These are phyloP conservation scores for Apotomis capreana DNA, from an alignment of 2,888 invertebrate species.

Conservation along the genomic window DNA sequence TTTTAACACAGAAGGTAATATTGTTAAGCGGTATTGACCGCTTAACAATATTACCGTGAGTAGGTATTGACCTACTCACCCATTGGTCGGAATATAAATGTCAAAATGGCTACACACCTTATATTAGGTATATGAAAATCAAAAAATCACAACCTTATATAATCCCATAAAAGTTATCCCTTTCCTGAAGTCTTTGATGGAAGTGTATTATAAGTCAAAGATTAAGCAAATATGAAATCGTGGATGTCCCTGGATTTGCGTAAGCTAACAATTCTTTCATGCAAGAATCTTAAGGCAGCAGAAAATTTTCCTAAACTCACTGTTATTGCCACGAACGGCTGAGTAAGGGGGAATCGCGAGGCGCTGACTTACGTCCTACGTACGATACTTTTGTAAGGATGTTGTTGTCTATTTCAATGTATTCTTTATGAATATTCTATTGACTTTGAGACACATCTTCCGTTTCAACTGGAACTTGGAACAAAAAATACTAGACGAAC, in stretches of 20 bases:
- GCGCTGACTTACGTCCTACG: background rate
- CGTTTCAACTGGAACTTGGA: too few species aligned
- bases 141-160: background rate
- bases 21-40: too few species aligned
- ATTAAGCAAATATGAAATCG: constrained; percentile 38
- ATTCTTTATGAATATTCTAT: constrained; percentile 21
- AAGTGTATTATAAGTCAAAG: constrained; percentile 38
- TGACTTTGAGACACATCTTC: background rate
- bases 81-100: too few species aligned
- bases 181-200: constrained; percentile 11
- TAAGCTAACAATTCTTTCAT: constrained; percentile 33
- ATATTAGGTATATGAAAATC: background rate
- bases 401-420: constrained; percentile 5
- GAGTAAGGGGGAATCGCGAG: constrained; percentile 23
- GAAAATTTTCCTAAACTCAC: constrained; percentile 31
- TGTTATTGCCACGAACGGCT: constrained; percentile 27
- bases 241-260: constrained; percentile 25
- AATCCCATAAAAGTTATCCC: constrained; percentile 10
- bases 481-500: too few species aligned
- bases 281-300: constrained; percentile 29
- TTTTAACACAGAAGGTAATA: too few species aligned
- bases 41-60: too few species aligned
- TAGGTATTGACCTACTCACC: too few species aligned
- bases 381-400: background rate
- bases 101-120: too few species aligned